These are phyloP conservation scores for Todiramphus chloris DNA, from an alignment of 2,113 vertebrate genomes.

Conservation along the genomic window DNA sequence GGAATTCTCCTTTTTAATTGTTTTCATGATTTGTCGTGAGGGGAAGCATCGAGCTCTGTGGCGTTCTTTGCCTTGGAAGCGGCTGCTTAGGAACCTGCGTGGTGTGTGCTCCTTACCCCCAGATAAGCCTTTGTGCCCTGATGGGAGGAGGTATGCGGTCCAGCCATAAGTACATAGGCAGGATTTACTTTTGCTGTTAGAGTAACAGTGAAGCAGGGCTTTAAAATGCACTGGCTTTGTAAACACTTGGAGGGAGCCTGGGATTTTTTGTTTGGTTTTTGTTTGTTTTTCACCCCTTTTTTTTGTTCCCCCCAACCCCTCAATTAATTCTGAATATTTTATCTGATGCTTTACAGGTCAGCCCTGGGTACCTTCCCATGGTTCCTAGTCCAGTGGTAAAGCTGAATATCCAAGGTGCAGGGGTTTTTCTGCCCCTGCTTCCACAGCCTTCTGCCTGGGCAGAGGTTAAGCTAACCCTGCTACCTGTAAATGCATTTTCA, in stretches of 20 bases:
- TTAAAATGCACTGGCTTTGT: conserved; percentile 34
- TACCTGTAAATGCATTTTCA: background rate
- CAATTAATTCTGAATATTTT: background rate
- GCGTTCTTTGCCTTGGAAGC: background rate
- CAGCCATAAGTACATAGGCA: conserved; percentile 17
- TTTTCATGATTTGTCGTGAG: background rate
- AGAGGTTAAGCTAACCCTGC: background rate
- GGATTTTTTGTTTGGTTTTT: background rate
- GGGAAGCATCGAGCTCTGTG: background rate
- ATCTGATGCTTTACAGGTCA: background rate
- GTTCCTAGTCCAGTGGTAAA: background rate
- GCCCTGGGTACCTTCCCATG: background rate
- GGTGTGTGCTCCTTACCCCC: background rate
- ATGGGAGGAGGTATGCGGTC: conserved; percentile 19
- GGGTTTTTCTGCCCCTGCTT: background rate
- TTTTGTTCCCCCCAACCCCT: background rate
- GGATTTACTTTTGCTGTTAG: conserved; percentile 46
- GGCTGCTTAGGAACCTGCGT: background rate
- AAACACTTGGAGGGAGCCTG: conserved; percentile 5
- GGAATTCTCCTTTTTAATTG: background rate
- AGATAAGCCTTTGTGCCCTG: conserved; percentile 24
- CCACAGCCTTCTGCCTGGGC: background rate
- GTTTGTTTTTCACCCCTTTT: background rate
- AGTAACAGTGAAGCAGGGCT: conserved; percentile 37
- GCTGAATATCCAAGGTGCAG: background rate